These are phyloP conservation scores for Amphiura filiformis DNA, from an alignment of 35 echinoderm and acorn worm species.

Conservation along the genomic window DNA sequence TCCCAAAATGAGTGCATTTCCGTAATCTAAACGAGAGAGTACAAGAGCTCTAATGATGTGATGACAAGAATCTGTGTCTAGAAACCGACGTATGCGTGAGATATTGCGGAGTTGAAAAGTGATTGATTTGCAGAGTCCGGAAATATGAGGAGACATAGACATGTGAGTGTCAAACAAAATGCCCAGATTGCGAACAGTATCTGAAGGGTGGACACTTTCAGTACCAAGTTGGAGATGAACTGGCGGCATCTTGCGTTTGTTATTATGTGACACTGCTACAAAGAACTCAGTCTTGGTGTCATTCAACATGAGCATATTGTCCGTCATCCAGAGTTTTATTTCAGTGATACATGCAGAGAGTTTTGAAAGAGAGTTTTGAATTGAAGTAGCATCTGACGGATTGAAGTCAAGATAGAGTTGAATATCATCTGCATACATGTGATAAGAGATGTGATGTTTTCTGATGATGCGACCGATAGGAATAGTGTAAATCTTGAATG, in stretches of 20 bases:
- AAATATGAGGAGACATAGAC: constrained; percentile 1
- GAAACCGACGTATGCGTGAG: not conserved
- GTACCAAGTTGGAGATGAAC: not conserved
- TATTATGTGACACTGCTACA: constrained; percentile 17
- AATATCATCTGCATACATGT: constrained; percentile 25
- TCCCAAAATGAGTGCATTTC: not conserved
- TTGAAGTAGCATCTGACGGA: not conserved
- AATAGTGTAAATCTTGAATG: constrained; percentile 9
- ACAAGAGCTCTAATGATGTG: not conserved
- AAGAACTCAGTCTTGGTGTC: constrained; percentile 23
- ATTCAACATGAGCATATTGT: constrained; percentile 17
- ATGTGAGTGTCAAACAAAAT: not conserved
- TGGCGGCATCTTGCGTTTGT: not conserved
- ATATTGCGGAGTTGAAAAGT: not conserved
- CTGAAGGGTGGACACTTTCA: not conserved
- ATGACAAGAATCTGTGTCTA: constrained; percentile 10
- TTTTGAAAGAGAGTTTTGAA: constrained; percentile 4
- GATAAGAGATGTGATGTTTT: not conserved
- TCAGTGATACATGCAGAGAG: constrained; percentile 31
- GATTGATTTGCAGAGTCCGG: not conserved
- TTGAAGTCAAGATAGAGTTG: not conserved
- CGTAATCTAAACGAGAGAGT: constrained; percentile 9
- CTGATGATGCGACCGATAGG: not conserved
- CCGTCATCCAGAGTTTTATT: constrained; percentile 23
- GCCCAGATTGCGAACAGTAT: constrained; percentile 5